Evolutionary conservation across 2,113 vertebrate genomes (phyloP).

Genomic region (Bambusicola thoracicus): DNA sequence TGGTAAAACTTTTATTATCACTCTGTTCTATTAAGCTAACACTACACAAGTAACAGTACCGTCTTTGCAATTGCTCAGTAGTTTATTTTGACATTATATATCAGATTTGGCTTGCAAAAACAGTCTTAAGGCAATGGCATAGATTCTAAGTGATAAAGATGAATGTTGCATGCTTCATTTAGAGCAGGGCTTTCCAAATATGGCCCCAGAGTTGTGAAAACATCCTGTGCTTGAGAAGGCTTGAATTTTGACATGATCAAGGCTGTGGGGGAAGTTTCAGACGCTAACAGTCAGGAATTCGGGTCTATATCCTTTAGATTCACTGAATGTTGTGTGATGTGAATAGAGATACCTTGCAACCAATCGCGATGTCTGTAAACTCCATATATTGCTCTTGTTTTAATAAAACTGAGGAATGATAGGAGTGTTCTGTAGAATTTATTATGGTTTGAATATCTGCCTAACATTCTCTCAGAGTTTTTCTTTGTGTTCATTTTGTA

Average conservation of each 20-base stretch:
- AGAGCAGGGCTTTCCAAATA: conserved; percentile 10
- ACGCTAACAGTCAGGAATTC: neutral
- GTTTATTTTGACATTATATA: neutral
- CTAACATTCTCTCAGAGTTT: conserved; percentile 15
- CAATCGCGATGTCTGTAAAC: neutral
- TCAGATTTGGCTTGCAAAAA: neutral
- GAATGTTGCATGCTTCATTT: neutral
- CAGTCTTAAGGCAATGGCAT: neutral
- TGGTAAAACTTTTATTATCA: neutral
- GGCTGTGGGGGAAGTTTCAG: neutral
- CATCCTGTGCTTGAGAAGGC: neutral
- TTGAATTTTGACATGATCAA: neutral
- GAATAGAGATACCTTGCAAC: neutral
- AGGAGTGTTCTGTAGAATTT: neutral
- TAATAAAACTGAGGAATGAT: neutral
- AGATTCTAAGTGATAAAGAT: conserved; percentile 14
- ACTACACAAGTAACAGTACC: neutral
- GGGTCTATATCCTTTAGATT: neutral
- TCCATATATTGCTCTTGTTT: neutral
- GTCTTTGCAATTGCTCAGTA: neutral
- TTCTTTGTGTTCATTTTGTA: conserved; percentile 42
- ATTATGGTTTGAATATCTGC: conserved; percentile 7
- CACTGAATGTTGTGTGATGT: neutral
- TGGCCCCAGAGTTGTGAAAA: neutral
- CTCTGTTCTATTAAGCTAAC: neutral